A percentile compares a stretch with the other conserved stretches of the same genome.
These are phyloP conservation scores for Tillus elongatus DNA, from an alignment of 2,888 invertebrate species.

Conservation along the genomic window DNA sequence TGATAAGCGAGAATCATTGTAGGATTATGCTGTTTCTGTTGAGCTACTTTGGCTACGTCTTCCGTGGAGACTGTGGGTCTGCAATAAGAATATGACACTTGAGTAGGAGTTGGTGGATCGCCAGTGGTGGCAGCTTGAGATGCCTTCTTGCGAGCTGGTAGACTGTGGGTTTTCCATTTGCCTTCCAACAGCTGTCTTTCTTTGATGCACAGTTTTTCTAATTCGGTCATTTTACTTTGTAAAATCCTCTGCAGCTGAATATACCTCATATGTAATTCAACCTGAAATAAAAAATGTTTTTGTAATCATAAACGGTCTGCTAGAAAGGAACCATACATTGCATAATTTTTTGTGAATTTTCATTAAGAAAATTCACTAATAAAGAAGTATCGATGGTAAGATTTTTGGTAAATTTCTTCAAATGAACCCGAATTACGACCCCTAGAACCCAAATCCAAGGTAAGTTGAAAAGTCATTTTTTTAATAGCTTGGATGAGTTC, in stretches of 20 bases:
- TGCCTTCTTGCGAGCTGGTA: slow-evolving; percentile 76
- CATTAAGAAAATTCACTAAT: too few relatives aligned
- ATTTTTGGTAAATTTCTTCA: too few relatives aligned
- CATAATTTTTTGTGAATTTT: too few relatives aligned
- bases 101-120: slow-evolving; percentile 45
- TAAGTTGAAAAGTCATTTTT: too few relatives aligned
- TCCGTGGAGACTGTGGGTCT: slow-evolving; percentile 75
- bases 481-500: too few relatives aligned
- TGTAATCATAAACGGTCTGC: too few relatives aligned
- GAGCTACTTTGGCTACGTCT: slow-evolving; percentile 52
- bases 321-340: too few relatives aligned
- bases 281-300: too few relatives aligned
- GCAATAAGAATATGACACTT: slow-evolving; percentile 50
- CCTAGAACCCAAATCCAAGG: too few relatives aligned
- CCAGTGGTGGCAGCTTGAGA: slow-evolving; percentile 48
- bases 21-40: slow-evolving; percentile 30
- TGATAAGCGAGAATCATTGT: slow-evolving; percentile 41
- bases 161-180: slow-evolving; percentile 83
- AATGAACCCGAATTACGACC: too few relatives aligned
- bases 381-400: too few relatives aligned
- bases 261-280: slow-evolving; percentile 87
- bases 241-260: slow-evolving; percentile 79
- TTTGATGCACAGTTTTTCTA: slow-evolving; percentile 70
- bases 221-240: slow-evolving; percentile 74
- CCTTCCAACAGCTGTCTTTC: slow-evolving; percentile 77